Evolutionary conservation across 2,113 vertebrate species (phyloP).

Genomic region (Origma solitaria): DNA sequence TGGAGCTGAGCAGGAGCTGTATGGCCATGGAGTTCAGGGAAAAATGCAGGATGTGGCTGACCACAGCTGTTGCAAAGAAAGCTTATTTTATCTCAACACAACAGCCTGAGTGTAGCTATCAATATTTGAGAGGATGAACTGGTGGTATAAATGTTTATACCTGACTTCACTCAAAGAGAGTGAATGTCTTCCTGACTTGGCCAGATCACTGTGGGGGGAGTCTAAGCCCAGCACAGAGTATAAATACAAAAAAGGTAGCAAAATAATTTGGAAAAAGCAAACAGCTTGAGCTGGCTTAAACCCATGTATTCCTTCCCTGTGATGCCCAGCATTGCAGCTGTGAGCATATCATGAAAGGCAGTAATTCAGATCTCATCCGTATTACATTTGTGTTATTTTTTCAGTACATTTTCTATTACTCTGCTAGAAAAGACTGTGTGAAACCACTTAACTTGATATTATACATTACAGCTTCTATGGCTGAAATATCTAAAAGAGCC

Average conservation of each 20-base stretch:
- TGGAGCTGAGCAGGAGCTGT: background rate
- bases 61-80: background rate
- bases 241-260: background rate
- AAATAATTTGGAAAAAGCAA: background rate
- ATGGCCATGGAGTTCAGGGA: background rate
- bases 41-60: background rate
- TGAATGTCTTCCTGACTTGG: background rate
- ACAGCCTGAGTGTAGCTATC: background rate
- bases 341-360: background rate
- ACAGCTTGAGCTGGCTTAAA: background rate
- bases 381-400: background rate
- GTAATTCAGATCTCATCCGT: background rate
- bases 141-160: background rate
- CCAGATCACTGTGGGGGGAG: background rate
- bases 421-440: background rate
- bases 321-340: background rate
- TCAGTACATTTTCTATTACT: background rate
- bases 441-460: background rate
- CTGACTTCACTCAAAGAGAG: background rate
- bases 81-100: background rate
- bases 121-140: background rate
- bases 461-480: background rate
- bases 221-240: background rate
- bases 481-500: background rate
- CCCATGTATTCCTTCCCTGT: background rate